These are phyloP conservation scores for Nyctalus aviator DNA, from an alignment of 2,797 vertebrate genomes.

Conservation along the genomic window DNA sequence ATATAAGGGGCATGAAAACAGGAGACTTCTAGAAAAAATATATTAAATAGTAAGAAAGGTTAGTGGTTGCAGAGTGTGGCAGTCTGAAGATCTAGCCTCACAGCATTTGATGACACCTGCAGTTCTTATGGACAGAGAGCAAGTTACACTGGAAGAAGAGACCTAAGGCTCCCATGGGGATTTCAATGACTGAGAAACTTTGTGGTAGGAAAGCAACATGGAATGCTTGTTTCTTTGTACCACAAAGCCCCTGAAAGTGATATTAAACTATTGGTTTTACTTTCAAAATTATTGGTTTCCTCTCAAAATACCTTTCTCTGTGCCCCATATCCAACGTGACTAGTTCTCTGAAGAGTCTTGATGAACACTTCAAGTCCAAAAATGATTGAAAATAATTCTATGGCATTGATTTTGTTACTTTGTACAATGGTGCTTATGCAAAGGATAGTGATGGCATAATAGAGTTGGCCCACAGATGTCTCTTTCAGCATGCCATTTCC, in stretches of 20 bases:
- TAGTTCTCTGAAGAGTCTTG: not conserved
- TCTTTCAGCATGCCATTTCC: not conserved
- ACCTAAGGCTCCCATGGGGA: not conserved
- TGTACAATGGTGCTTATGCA: not conserved
- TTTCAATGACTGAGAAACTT: not conserved
- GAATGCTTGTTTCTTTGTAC: not conserved
- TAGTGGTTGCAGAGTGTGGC: not conserved
- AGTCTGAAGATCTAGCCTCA: not conserved
- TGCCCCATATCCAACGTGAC: not conserved
- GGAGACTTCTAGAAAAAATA: not conserved
- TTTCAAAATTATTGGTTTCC: constrained; percentile 36
- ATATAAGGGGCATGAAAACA: not conserved
- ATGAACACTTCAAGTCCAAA: constrained; percentile 46
- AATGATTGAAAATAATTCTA: constrained; percentile 25
- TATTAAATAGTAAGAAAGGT: not conserved
- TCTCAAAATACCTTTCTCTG: constrained; percentile 11
- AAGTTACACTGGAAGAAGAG: not conserved
- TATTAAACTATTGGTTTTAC: not conserved
- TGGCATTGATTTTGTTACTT: not conserved
- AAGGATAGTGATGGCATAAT: not conserved
- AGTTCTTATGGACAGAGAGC: not conserved
- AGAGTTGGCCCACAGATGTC: not conserved
- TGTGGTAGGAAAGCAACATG: not conserved
- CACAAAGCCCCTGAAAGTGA: not conserved
- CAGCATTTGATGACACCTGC: not conserved